phyloP scores from a whole-genome alignment of 2,888 invertebrate species.

The Gerris lacustris region DNA sequence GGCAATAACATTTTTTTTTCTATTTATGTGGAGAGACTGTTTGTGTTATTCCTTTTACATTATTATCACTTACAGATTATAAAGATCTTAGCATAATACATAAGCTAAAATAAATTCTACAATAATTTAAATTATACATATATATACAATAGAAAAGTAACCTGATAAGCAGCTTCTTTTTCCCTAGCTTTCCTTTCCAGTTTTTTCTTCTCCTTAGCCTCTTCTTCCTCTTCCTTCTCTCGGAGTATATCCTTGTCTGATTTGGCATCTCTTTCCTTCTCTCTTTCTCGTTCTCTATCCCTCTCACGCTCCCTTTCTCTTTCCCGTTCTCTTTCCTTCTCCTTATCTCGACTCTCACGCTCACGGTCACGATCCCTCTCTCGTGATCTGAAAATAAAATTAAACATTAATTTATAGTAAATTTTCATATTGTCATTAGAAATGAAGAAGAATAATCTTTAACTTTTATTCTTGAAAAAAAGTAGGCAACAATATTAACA shows the following conservation, averaged over 20 bases:
- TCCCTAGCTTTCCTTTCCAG: conserved; percentile 82
- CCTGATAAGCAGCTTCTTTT: conserved; percentile 94
- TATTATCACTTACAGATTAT: too few relatives aligned
- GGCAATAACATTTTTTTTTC: too few relatives aligned
- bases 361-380: conserved; percentile 28
- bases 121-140: conserved; percentile 7
- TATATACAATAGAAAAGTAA: not conserved
- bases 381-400: conserved; percentile 22
- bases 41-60: too few relatives aligned
- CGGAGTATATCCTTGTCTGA: conserved; percentile 34
- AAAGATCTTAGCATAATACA: too few relatives aligned
- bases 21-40: too few relatives aligned
- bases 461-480: too few relatives aligned
- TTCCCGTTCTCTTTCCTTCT: conserved; percentile 22
- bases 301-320: conserved; percentile 21
- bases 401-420: too few relatives aligned
- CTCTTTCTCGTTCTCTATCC: conserved; percentile 21
- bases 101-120: not conserved
- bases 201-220: conserved; percentile 78
- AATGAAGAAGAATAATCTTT: too few relatives aligned
- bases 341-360: conserved; percentile 24
- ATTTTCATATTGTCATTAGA: too few relatives aligned
- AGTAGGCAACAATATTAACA: too few relatives aligned
- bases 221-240: conserved; percentile 62
- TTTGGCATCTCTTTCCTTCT: conserved; percentile 29